Percentiles rank a stretch among this genome's conserved stretches.
phyloP scores from a whole-genome alignment of 2,888 invertebrate genomes.

The Corbicula japonica region DNA sequence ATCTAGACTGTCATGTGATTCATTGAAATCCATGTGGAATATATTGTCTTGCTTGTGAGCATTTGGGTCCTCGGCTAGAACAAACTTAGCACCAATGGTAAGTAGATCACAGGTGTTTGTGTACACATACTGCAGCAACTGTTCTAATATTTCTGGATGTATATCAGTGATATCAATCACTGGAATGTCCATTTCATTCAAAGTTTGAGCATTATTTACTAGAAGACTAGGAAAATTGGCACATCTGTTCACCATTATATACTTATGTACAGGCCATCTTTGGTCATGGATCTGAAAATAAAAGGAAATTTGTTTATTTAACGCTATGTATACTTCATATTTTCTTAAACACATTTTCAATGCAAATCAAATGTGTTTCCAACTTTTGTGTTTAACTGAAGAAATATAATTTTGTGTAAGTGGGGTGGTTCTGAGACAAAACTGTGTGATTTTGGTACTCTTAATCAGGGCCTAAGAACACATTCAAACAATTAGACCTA shows the following conservation, averaged over 20 bases:
- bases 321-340: too few species aligned
- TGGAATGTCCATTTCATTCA: conserved; percentile 52
- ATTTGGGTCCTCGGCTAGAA: conserved; percentile 72
- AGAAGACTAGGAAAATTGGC: conserved; percentile 88
- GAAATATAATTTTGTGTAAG: too few species aligned
- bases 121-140: conserved; percentile 91
- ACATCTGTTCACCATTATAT: conserved; percentile 90
- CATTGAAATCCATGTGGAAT: conserved; percentile 57
- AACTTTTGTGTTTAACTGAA: too few species aligned
- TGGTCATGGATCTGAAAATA: conserved; percentile 88
- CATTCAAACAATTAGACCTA: too few species aligned
- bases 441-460: too few species aligned
- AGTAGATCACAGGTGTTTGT: conserved; percentile 90
- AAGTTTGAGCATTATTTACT: conserved; percentile 35
- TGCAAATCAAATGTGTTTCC: too few species aligned
- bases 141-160: conserved; percentile 90
- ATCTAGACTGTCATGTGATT: background rate
- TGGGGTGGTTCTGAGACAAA: too few species aligned
- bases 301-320: background rate
- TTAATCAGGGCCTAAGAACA: too few species aligned
- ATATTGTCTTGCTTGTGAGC: conserved; percentile 57
- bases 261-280: conserved; percentile 91
- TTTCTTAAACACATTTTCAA: too few species aligned
- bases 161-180: conserved; percentile 88
- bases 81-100: conserved; percentile 86